A percentile compares a stretch with the other conserved stretches of the same genome.
These are phyloP conservation scores for Scalopus aquaticus DNA, from an alignment of 2,113 vertebrate species.

Conservation along the genomic window DNA sequence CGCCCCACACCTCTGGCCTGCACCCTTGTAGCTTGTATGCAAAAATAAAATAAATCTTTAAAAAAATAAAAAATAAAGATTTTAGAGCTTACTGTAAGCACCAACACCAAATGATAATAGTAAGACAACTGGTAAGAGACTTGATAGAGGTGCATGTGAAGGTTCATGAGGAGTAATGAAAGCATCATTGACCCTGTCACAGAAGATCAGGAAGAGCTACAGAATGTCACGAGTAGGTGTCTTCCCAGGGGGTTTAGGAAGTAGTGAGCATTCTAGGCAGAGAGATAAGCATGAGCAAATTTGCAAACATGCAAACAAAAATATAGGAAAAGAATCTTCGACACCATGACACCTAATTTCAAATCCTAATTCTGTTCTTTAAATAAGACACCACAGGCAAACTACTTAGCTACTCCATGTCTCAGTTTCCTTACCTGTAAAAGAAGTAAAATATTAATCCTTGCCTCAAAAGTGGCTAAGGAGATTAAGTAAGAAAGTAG, in stretches of 20 bases:
- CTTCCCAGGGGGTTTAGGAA: background rate
- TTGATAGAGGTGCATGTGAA: background rate
- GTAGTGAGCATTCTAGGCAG: background rate
- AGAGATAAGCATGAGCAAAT: background rate
- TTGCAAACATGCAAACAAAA: background rate
- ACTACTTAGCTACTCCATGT: background rate
- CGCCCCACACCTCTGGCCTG: no score
- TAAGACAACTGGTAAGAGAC: background rate
- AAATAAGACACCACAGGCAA: background rate
- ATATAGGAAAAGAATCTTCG: background rate
- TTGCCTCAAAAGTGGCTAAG: background rate
- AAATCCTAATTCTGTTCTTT: background rate
- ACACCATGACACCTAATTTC: background rate
- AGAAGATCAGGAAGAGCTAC: background rate
- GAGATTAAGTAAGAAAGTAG: background rate
- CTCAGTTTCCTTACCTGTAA: background rate
- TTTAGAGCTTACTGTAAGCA: background rate
- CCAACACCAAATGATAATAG: background rate
- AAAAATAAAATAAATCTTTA: no score
- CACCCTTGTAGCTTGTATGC: no score
- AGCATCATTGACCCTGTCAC: background rate
- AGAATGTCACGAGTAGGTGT: background rate
- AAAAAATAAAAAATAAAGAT: no score
- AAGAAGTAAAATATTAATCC: background rate
- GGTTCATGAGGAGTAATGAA: background rate